Base-by-base conservation (phyloP, 2,797 vertebrate genomes). In the Siniperca undulata region DNA sequence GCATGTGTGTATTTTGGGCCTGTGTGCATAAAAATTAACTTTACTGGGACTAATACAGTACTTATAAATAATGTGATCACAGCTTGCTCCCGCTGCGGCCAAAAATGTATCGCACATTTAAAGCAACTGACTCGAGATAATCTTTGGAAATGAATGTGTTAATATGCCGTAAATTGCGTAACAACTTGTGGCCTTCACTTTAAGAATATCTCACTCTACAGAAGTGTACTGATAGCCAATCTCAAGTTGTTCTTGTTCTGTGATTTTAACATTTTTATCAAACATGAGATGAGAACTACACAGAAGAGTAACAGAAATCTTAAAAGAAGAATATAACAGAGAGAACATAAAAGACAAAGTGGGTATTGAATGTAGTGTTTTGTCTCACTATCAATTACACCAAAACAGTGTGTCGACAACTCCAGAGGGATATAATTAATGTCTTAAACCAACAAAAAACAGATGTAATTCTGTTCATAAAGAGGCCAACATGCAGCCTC, bases 381-480 rank as follows among this genome's bases (percentile, higher is more conserved):
- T 84, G 76, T 84, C 58, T 80, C 77, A 50, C 73, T 72, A 75
- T 90, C 66, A 87, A 77, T 90, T 88, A 89, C 70, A 87, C 69
- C 56, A 81, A 62, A 74, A 77, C 76, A 67, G 78, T 56, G 22
- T 67, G 56, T 73, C 86, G 86, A 86, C 80, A 83, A 75, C 80
- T 86, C 77, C 83, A 88, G 84, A 84, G 88, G 90, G 87, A 82
- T 90, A 86, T 92, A 90, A 94, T 94, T 90, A 93, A 93, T 93
- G 89, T 93, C 84, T 90, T 60, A 84, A 74, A 89, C 82, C 92
- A 92, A 93, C 91, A 93, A 91, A 94, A 92, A 93, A 82, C 93
- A 93, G 93, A 94, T 93, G 94, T 91, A 93, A 93, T 91, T 89
- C 85, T 91, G 80, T 88, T 94, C 91, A 91, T 87, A 84, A 94